Conservation (phyloP, 1,140 invertebrate genomes). For the Micrasema longulum region DNA sequence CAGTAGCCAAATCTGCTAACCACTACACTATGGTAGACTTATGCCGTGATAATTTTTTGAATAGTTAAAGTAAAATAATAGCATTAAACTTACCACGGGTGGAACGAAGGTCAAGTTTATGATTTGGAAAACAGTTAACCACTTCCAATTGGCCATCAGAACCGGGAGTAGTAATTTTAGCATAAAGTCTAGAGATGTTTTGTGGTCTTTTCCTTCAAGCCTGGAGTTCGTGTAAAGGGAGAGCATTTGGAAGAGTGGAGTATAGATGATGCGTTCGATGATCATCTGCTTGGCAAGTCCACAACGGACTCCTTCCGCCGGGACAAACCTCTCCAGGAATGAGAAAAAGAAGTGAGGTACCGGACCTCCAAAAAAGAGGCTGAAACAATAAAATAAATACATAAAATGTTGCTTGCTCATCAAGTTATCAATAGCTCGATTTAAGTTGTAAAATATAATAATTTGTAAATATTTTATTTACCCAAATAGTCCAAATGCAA, state of each 20-base stretch:
- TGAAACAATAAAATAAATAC: no score
- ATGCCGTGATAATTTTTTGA: no score
- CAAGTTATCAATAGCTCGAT: no score
- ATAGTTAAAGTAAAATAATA: no score
- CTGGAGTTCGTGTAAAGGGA: slow-evolving; percentile 76
- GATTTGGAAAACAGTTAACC: slow-evolving; percentile 76
- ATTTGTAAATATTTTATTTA: slow-evolving; percentile 57
- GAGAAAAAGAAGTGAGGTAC: slow-evolving; percentile 80
- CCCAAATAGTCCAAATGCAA: slow-evolving; percentile 75
- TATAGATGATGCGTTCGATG: slow-evolving; percentile 76
- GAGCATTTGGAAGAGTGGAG: slow-evolving; percentile 76
- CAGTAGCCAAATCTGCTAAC: no score
- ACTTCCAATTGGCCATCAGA: slow-evolving; percentile 77
- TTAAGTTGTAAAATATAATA: no score
- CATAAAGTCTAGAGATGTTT: slow-evolving; percentile 70
- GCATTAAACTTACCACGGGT: slow-evolving; percentile 77
- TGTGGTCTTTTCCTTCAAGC: slow-evolving; percentile 78
- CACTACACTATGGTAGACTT: no score
- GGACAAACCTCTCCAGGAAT: slow-evolving; percentile 70
- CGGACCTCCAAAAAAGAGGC: slow-evolving; percentile 77
- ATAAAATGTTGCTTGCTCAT: no score
- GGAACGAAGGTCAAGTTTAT: slow-evolving; percentile 79
- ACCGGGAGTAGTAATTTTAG: slow-evolving; percentile 72
- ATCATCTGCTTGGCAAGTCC: slow-evolving; percentile 70
- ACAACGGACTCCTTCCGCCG: no score